Base-by-base conservation (phyloP, 2,888 invertebrate genomes). In the Strigamia maritima region DNA sequence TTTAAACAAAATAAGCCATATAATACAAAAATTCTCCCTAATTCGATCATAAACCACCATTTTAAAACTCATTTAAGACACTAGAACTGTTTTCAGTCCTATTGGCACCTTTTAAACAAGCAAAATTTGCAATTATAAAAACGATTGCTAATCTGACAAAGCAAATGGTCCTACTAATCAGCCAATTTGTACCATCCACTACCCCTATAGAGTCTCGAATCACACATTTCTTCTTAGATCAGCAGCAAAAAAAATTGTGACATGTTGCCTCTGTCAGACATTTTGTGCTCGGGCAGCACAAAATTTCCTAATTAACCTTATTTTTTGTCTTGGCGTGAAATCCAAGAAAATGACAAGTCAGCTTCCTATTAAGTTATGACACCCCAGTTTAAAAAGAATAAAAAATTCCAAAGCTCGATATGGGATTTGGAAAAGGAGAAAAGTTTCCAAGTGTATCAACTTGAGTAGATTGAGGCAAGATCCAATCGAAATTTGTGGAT, bases 401-500 rank as follows among this genome's bases (percentile, higher is more conserved):
- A 65, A 65, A 65, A 65, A 65, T 26, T 65, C 65, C 65, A 65
- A 65, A 65, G 26, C 65, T 65, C 65, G 28, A 65, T 26, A 24
- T 65, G 65, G 65, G 65, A 65, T 65, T 65, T 65, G 16, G 49
- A 65, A 28, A 65, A 60, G 22, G 65, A 65, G 65, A 65, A 65
- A 65, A 65, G 65, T 65, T 65, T 65, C 65, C 65, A 65, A 65
- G 65, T 65, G 65, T 65, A 65, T 65, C 65, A 65, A 65, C 14
- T 60, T 28, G 65, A 65, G 65, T 65, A 65, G 65, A 65, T 65
- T 65, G 65, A 65, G 65, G 65, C 65, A 65, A 65, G 65, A 65
- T 65, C 65, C 65, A 65, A 65, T 65, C 65, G 65, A 65, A 65
- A 65, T 65, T 65, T 65, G 65, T 65, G 65, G 65, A 65, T 65